Conservation (phyloP, 2,888 invertebrate genomes). For the Griposia aprilina region DNA sequence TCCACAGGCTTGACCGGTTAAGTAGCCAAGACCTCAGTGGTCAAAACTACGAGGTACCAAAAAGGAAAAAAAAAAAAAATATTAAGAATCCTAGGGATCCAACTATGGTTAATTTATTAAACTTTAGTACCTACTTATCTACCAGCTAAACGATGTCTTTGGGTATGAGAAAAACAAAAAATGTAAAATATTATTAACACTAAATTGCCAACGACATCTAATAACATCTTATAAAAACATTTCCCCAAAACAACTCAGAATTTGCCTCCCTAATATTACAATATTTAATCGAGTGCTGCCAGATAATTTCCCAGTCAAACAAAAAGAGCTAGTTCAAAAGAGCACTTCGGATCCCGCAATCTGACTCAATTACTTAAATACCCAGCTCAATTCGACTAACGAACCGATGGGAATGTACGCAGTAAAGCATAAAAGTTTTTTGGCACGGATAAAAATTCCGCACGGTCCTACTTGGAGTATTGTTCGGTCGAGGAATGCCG, state of each 20-base stretch:
- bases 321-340: conserved; percentile 65
- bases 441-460: conserved; percentile 73
- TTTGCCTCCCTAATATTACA: conserved; percentile 22
- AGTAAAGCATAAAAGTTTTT: conserved; percentile 76
- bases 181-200: not conserved
- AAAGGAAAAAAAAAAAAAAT: too few species aligned
- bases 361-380: conserved; percentile 81
- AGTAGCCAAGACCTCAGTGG: too few species aligned
- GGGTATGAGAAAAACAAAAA: too few species aligned
- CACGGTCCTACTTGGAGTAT: conserved; percentile 55
- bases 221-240: conserved; percentile 8
- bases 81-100: too few species aligned
- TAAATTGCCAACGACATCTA: not conserved
- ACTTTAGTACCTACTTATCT: not conserved
- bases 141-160: not conserved
- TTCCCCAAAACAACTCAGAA: not conserved
- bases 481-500: conserved; percentile 60
- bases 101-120: not conserved
- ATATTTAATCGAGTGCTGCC: conserved; percentile 51
- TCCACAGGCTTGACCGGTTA: too few species aligned
- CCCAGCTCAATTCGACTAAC: conserved; percentile 72
- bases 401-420: conserved; percentile 71
- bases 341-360: conserved; percentile 71
- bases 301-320: conserved; percentile 55
- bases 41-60: too few species aligned